A percentile compares a stretch with the other conserved stretches of the same genome.
phyloP scores from a whole-genome alignment of 1,140 invertebrate species.

The Drosophila watanabei region DNA sequence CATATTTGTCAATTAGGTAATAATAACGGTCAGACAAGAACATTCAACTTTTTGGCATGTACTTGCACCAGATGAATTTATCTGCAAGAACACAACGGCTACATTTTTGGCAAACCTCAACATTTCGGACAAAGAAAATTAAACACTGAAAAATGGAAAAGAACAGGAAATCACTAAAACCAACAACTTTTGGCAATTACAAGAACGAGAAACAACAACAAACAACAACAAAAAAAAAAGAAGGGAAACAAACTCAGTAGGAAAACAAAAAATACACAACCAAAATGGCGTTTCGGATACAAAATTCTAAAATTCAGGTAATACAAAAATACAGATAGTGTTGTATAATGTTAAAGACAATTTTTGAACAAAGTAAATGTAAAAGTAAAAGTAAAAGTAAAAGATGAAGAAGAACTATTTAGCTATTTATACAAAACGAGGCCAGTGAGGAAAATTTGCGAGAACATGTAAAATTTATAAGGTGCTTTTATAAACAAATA shows the following conservation, averaged over 20 bases:
- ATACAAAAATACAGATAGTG: slow-evolving; percentile 76
- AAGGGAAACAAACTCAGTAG: slow-evolving; percentile 57
- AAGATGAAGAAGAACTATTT: slow-evolving; percentile 64
- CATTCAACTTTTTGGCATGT: slow-evolving; percentile 31
- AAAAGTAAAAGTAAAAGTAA: slow-evolving; percentile 44
- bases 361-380: slow-evolving; percentile 58
- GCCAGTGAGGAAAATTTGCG: slow-evolving; percentile 50
- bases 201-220: slow-evolving; percentile 34
- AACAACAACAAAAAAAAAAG: no score
- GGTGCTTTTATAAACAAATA: slow-evolving; percentile 75
- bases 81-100: slow-evolving; percentile 10
- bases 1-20: slow-evolving; percentile 70
- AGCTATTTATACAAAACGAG: slow-evolving; percentile 72
- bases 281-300: slow-evolving; percentile 85
- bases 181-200: slow-evolving; percentile 61
- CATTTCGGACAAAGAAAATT: slow-evolving; percentile 64
- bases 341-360: slow-evolving; percentile 80
- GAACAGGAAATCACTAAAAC: slow-evolving; percentile 34
- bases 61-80: slow-evolving; percentile 24
- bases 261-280: slow-evolving; percentile 49
- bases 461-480: slow-evolving; percentile 75
- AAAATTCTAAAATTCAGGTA: slow-evolving; percentile 86
- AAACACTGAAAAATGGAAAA: slow-evolving; percentile 40
- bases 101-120: slow-evolving; percentile 64
- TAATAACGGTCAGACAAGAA: slow-evolving; percentile 48